Percentiles rank a stretch among this genome's conserved stretches.
These are phyloP conservation scores for Xiphydria camelus DNA, from an alignment of 2,888 invertebrate genomes.

Conservation along the genomic window DNA sequence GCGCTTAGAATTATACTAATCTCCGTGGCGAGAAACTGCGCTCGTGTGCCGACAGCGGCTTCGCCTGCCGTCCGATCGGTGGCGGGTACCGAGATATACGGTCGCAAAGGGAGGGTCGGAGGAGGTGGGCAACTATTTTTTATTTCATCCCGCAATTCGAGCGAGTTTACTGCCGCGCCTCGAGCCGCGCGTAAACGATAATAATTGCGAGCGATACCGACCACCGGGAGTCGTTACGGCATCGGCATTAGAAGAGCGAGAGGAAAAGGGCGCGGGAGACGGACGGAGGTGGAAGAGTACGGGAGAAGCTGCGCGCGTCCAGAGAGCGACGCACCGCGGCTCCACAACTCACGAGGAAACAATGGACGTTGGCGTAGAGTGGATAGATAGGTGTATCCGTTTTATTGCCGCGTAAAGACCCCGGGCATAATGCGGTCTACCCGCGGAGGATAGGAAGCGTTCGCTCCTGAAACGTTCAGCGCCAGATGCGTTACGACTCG, in stretches of 20 bases:
- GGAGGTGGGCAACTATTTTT: neutral
- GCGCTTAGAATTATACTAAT: no score
- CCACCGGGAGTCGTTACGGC: slow-evolving; percentile 32
- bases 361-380: slow-evolving; percentile 32
- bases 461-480: slow-evolving; percentile 19
- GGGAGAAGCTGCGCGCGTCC: neutral
- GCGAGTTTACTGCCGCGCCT: slow-evolving; percentile 36
- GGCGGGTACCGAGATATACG: no score
- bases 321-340: slow-evolving; percentile 3
- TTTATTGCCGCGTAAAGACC: slow-evolving; percentile 51
- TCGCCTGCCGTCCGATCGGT: no score
- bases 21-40: no score
- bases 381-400: slow-evolving; percentile 36
- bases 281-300: no score
- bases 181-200: slow-evolving; percentile 39
- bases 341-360: slow-evolving; percentile 36
- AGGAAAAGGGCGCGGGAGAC: neutral
- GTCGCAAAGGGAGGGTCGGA: neutral
- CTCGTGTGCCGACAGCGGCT: no score
- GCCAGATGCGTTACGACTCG: slow-evolving; percentile 50
- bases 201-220: slow-evolving; percentile 40
- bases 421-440: slow-evolving; percentile 28
- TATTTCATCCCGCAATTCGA: slow-evolving; percentile 30
- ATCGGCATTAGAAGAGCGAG: slow-evolving; percentile 31
- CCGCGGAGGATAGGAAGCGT: slow-evolving; percentile 2